phyloP scores from a whole-genome alignment of 1,140 invertebrate genomes.

The Danaus melanippus region DNA sequence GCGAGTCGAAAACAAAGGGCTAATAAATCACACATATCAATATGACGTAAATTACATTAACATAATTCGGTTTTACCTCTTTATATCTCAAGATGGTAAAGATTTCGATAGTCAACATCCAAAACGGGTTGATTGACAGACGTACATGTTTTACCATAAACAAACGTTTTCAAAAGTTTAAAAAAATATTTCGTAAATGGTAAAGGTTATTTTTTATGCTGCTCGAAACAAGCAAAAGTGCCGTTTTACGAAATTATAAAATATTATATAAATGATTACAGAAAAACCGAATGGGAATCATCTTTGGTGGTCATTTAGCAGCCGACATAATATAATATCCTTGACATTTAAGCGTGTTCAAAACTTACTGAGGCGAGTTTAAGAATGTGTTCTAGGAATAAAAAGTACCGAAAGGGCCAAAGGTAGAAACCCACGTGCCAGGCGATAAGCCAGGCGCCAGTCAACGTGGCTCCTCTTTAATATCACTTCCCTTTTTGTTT shows the following conservation, averaged over 20 bases:
- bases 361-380: conserved; percentile 1
- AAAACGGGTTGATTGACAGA: conserved; percentile 58
- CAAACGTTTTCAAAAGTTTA: conserved; percentile 32
- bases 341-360: not conserved
- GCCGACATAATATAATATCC: conserved; percentile 9
- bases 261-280: conserved; percentile 8
- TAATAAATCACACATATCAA: conserved; percentile 22
- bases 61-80: conserved; percentile 18
- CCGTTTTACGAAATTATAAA: conserved; percentile 8
- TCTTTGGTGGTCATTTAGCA: conserved; percentile 5
- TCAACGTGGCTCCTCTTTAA: conserved; percentile 26
- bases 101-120: conserved; percentile 46
- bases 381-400: conserved; percentile 35
- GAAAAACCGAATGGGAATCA: not conserved
- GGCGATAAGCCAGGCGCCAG: conserved; percentile 56
- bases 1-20: conserved; percentile 15
- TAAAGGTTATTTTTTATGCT: no score
- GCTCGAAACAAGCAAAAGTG: no score
- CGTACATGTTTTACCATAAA: conserved; percentile 44
- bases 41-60: conserved; percentile 30
- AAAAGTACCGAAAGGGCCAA: conserved; percentile 30
- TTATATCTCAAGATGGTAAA: conserved; percentile 42
- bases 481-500: conserved; percentile 43
- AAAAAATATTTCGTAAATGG: no score
- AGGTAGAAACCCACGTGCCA: conserved; percentile 47